These are phyloP conservation scores for Drosophila nebulosa DNA, from an alignment of 1,140 invertebrate species.

Conservation along the genomic window DNA sequence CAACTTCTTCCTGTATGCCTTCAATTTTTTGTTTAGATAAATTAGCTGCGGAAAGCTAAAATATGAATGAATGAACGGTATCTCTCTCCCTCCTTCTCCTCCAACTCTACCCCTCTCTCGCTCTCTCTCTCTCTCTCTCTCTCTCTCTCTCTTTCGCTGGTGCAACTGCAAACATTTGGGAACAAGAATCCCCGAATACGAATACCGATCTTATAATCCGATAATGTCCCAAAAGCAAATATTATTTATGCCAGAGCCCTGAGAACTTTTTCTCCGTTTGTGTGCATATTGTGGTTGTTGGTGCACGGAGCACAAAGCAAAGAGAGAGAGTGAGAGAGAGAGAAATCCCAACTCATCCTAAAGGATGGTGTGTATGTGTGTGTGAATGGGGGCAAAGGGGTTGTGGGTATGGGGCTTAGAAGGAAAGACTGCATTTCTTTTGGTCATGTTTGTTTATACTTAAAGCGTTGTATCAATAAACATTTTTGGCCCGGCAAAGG, in stretches of 20 bases:
- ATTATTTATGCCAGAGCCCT: constrained; percentile 51
- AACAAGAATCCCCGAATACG: constrained; percentile 4
- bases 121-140: neutral
- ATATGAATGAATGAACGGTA: neutral
- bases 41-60: constrained; percentile 52
- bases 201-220: constrained; percentile 26
- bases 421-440: constrained; percentile 51
- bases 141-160: neutral
- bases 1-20: neutral
- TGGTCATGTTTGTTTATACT: constrained; percentile 64
- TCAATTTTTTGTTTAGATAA: constrained; percentile 39
- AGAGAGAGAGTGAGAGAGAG: neutral
- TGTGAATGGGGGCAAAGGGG: neutral
- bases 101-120: no score
- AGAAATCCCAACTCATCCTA: neutral
- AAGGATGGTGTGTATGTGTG: neutral
- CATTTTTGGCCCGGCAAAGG: constrained; percentile 44
- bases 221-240: constrained; percentile 50
- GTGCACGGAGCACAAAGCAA: neutral
- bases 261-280: constrained; percentile 66
- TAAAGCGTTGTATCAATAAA: constrained; percentile 66
- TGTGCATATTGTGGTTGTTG: constrained; percentile 47
- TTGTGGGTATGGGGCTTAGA: no score
- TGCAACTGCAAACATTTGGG: constrained; percentile 63
- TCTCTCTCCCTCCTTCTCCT: neutral